Evolutionary conservation across 2,113 vertebrate genomes (phyloP).

Genomic region (Megatriorchis doriae): DNA sequence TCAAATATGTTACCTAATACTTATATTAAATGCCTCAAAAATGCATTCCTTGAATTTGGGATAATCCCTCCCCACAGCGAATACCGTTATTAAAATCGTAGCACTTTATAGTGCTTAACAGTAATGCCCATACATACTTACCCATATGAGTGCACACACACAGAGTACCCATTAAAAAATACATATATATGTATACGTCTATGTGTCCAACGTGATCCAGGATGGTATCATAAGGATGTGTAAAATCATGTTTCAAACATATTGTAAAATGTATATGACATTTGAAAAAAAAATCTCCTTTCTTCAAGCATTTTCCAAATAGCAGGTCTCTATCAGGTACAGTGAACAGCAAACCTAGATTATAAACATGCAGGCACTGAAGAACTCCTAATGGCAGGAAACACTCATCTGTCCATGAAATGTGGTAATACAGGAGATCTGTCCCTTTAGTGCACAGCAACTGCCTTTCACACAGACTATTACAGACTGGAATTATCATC

Average conservation of each 20-base stretch:
- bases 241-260: not conserved
- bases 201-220: not conserved
- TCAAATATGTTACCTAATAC: not conserved
- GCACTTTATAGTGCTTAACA: not conserved
- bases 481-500: not conserved
- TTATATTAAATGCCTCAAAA: not conserved
- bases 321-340: not conserved
- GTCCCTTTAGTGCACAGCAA: not conserved
- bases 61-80: not conserved
- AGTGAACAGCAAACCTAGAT: not conserved
- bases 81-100: not conserved
- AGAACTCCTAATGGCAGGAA: not conserved
- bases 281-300: not conserved
- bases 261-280: not conserved
- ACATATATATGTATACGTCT: not conserved
- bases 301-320: not conserved
- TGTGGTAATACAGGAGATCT: not conserved
- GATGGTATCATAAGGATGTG: not conserved
- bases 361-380: not conserved
- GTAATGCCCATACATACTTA: not conserved
- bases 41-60: not conserved
- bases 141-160: not conserved
- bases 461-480: not conserved
- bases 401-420: not conserved
- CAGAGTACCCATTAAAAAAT: not conserved